Percentiles rank a stretch among this genome's conserved stretches.
Conservation (phyloP, 2,113 vertebrate genomes). For the Oryzias melastigma region DNA sequence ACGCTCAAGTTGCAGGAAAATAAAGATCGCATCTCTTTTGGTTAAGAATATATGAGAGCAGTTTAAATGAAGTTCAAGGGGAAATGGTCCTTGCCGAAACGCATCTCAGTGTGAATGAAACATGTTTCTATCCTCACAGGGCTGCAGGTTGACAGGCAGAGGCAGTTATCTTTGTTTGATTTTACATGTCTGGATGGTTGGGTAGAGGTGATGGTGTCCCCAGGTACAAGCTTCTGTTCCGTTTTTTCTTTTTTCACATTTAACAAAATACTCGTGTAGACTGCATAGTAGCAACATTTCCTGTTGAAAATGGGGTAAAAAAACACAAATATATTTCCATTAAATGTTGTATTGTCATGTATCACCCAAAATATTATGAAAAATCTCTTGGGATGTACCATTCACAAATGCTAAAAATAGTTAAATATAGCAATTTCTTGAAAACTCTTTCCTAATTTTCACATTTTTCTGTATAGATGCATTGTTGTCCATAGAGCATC, state of each 20-base stretch:
- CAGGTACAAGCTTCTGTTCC: not conserved
- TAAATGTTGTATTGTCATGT: no score
- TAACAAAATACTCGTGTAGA: not conserved
- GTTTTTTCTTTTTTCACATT: constrained; percentile 9
- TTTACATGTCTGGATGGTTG: constrained; percentile 39
- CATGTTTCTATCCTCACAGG: constrained; percentile 21
- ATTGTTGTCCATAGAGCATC: no score
- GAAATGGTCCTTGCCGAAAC: constrained; percentile 25
- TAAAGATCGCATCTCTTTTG: not conserved
- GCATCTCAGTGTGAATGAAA: constrained; percentile 12
- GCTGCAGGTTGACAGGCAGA: constrained; percentile 36
- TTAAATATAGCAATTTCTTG: no score
- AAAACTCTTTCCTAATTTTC: no score
- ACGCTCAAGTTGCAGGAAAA: not conserved
- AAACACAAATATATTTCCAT: not conserved
- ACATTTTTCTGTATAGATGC: no score
- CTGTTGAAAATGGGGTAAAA: not conserved
- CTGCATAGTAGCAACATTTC: not conserved
- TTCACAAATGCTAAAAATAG: no score
- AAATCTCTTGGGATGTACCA: no score
- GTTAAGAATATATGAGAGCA: constrained; percentile 1
- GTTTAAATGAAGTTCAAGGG: constrained; percentile 23
- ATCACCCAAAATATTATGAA: no score
- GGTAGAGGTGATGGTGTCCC: constrained; percentile 14
- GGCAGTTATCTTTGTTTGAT: constrained; percentile 43